Conservation (phyloP, 2,888 invertebrate genomes). For the Orthosia cruda region DNA sequence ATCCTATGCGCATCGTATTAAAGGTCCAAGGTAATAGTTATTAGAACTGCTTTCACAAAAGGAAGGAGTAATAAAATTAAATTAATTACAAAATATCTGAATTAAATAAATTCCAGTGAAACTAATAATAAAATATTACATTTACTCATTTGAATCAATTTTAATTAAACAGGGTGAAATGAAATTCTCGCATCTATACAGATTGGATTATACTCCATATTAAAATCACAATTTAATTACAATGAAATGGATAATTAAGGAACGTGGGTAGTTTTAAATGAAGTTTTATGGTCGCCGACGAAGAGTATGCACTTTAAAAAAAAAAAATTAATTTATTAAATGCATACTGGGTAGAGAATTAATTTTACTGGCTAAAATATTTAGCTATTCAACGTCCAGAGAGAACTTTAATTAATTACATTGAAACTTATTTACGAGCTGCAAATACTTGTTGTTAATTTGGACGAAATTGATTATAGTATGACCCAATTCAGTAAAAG, state of each 20-base stretch:
- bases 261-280: conserved; percentile 4
- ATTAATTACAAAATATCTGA: conserved; percentile 24
- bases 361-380: not conserved
- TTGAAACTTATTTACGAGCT: conserved; percentile 1
- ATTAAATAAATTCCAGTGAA: conserved; percentile 10
- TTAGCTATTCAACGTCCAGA: not conserved
- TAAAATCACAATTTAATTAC: conserved; percentile 32
- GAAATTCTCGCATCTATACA: conserved; percentile 7
- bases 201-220: conserved; percentile 8
- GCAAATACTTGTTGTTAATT: not conserved
- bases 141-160: conserved; percentile 20
- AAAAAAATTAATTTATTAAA: conserved; percentile 21
- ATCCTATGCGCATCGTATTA: not conserved
- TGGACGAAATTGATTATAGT: not conserved
- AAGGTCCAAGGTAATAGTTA: not conserved
- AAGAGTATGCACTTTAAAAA: too few relatives aligned
- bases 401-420: conserved; percentile 14
- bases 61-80: not conserved
- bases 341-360: conserved; percentile 6
- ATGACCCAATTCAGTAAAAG: not conserved
- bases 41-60: not conserved
- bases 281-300: not conserved
- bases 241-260: not conserved
- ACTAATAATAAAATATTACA: conserved; percentile 32
- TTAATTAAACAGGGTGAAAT: conserved; percentile 25